phyloP scores from a whole-genome alignment of 2,797 vertebrate species.

The Crossoptilon crossoptilon region DNA sequence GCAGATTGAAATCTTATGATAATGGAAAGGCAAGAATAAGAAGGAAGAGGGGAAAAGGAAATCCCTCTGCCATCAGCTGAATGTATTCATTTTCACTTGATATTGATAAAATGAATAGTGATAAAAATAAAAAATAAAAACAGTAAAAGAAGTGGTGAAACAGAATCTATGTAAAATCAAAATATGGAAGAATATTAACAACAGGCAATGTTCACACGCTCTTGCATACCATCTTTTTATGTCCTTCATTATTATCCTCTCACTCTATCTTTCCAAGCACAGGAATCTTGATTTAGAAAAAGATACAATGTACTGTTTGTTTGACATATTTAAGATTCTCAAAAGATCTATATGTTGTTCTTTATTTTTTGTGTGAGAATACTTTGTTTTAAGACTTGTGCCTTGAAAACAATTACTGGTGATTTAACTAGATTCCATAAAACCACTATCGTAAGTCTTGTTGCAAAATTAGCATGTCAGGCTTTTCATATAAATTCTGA shows the following conservation, averaged over 20 bases:
- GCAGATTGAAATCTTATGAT: background rate
- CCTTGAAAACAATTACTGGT: background rate
- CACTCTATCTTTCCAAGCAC: background rate
- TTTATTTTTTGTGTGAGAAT: background rate
- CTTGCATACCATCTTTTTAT: background rate
- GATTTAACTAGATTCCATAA: background rate
- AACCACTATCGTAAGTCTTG: background rate
- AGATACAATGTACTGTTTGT: accelerated
- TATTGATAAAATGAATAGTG: background rate
- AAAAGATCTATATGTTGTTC: background rate
- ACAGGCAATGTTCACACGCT: background rate
- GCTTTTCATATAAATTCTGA: background rate
- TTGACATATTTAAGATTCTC: background rate
- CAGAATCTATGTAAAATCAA: background rate
- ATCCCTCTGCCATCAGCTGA: background rate
- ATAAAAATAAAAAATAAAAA: background rate
- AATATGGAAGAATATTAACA: background rate
- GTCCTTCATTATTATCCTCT: background rate
- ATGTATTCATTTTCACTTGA: background rate
- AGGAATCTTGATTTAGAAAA: background rate
- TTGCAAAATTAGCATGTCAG: background rate
- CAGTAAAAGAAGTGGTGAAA: background rate
- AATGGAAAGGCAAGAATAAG: background rate
- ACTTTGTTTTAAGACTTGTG: background rate
- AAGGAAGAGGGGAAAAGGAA: background rate